These are phyloP conservation scores for Lynx canadensis DNA, from an alignment of 2,113 vertebrate genomes.

Conservation along the genomic window DNA sequence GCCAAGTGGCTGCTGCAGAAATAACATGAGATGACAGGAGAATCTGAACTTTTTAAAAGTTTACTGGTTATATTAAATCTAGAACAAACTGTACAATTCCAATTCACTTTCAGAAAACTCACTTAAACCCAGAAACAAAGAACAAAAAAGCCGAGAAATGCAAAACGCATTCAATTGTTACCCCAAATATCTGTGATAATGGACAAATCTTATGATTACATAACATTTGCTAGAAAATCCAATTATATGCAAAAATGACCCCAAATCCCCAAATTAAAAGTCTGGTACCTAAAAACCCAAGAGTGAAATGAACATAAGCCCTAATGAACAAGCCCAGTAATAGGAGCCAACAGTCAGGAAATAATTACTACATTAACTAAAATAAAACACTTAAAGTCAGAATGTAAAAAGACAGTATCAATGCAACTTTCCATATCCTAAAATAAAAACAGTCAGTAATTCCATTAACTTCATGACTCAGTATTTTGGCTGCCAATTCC, in stretches of 20 bases:
- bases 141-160: not conserved
- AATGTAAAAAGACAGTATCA: not conserved
- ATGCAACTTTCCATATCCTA: not conserved
- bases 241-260: not conserved
- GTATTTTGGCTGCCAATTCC: not conserved
- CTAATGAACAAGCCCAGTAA: not conserved
- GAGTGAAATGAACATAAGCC: not conserved
- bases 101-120: constrained; percentile 13
- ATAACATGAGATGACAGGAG: not conserved
- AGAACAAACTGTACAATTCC: not conserved
- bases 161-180: constrained; percentile 12
- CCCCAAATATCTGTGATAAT: not conserved
- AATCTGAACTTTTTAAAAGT: not conserved
- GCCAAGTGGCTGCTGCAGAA: not conserved
- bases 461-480: not conserved
- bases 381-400: not conserved
- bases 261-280: not conserved
- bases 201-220: not conserved
- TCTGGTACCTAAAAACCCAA: not conserved
- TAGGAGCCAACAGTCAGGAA: not conserved
- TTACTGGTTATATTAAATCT: not conserved
- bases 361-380: not conserved
- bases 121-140: not conserved
- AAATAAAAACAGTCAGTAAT: not conserved
- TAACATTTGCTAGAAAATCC: not conserved